These are phyloP conservation scores for Neoascia interrupta DNA, from an alignment of 2,888 invertebrate species.

Conservation along the genomic window DNA sequence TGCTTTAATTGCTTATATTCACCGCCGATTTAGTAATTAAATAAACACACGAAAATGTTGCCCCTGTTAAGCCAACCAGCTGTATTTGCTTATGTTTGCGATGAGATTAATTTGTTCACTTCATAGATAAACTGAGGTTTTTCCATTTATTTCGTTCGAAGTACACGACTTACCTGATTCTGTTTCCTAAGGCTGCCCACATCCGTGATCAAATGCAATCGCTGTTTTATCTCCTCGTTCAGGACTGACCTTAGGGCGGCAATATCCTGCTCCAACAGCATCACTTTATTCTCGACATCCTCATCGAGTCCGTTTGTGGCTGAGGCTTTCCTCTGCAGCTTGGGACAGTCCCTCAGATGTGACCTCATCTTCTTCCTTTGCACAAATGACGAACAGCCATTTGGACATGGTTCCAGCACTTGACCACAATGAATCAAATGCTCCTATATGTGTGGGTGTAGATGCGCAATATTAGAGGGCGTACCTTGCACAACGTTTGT, in stretches of 20 bases:
- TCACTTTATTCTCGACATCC: slow-evolving; percentile 73
- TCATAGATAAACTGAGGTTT: no score
- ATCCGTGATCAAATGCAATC: slow-evolving; percentile 78
- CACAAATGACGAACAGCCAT: slow-evolving; percentile 86
- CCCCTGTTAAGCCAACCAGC: no score
- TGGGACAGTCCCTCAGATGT: slow-evolving; percentile 81
- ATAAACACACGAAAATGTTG: no score
- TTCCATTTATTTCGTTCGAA: no score
- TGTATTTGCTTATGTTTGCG: no score
- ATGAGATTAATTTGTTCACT: no score
- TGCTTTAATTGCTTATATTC: no score
- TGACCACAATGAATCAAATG: slow-evolving; percentile 86
- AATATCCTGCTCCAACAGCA: slow-evolving; percentile 76
- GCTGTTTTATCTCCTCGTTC: slow-evolving; percentile 79
- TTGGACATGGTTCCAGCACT: slow-evolving; percentile 86
- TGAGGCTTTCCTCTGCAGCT: slow-evolving; percentile 68
- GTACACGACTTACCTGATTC: slow-evolving; percentile 76
- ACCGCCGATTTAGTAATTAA: no score
- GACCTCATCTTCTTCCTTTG: slow-evolving; percentile 83
- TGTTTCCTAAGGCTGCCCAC: slow-evolving; percentile 78
- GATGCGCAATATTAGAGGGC: slow-evolving; percentile 45
- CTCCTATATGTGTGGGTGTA: slow-evolving; percentile 80
- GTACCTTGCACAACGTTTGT: slow-evolving; percentile 22
- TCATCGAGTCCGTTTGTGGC: slow-evolving; percentile 69
- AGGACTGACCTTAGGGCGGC: slow-evolving; percentile 75